Conservation (phyloP, 1,140 invertebrate species). For the Drosophila paulistorum region DNA sequence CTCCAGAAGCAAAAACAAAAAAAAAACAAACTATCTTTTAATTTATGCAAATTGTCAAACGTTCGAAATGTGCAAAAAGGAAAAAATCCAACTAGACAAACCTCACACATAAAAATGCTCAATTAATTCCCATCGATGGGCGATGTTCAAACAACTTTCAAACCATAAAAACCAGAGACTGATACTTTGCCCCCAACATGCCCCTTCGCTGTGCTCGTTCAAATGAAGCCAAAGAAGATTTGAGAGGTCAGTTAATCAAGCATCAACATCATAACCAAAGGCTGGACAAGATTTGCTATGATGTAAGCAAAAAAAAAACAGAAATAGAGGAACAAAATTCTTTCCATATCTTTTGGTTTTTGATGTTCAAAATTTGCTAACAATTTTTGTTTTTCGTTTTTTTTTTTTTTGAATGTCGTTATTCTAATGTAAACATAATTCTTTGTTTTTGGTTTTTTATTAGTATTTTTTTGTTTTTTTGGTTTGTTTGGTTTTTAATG, state of each 20-base stretch:
- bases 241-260: constrained; percentile 1
- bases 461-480: background rate
- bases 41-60: constrained; percentile 16
- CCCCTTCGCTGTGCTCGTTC: background rate
- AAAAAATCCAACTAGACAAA: background rate
- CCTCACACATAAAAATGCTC: background rate
- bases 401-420: background rate
- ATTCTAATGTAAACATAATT: constrained; percentile 14
- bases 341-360: background rate
- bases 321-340: background rate
- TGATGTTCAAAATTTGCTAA: background rate
- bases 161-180: background rate
- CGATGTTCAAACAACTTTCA: constrained; percentile 16
- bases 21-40: background rate
- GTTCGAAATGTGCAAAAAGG: background rate
- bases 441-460: constrained; percentile 7
- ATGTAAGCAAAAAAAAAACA: background rate
- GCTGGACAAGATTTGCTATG: constrained; percentile 2
- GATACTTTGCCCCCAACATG: background rate
- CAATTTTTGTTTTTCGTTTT: background rate
- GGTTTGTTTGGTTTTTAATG: constrained; percentile 2
- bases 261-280: background rate
- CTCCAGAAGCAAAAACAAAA: too few species aligned
- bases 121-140: constrained; percentile 15
- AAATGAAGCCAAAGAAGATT: constrained; percentile 6